Evolutionary conservation across 2,888 invertebrate species (phyloP).

Genomic region (Halictus ligatus): DNA sequence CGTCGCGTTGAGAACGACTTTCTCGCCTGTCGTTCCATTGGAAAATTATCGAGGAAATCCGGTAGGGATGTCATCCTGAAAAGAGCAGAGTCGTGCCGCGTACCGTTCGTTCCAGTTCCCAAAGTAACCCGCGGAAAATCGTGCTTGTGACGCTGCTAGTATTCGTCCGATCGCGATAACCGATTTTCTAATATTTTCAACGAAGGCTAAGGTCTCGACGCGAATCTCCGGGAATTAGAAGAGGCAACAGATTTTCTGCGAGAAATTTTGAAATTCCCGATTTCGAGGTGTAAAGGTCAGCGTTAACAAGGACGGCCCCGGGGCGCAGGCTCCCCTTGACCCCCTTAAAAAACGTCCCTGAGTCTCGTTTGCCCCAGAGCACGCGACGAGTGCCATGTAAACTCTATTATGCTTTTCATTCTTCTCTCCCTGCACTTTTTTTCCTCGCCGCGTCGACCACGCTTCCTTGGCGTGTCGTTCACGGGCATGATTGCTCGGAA

Average conservation of each 20-base stretch:
- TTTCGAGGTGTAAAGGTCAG: constrained; percentile 44
- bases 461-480: constrained; percentile 18
- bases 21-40: constrained; percentile 16
- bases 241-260: constrained; percentile 32
- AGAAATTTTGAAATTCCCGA: constrained; percentile 62
- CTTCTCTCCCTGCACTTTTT: constrained; percentile 36
- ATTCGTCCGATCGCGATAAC: neutral
- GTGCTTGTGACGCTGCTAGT: neutral
- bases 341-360: constrained; percentile 78
- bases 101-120: neutral
- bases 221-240: constrained; percentile 18
- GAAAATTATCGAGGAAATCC: constrained; percentile 15
- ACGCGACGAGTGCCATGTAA: constrained; percentile 61
- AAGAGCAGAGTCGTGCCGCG: neutral
- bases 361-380: constrained; percentile 65
- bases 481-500: constrained; percentile 1
- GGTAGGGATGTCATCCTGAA: neutral
- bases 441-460: constrained; percentile 30
- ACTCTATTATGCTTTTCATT: constrained; percentile 57
- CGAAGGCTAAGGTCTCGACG: neutral
- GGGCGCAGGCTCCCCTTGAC: constrained; percentile 78
- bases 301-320: constrained; percentile 72
- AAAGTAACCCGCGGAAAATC: neutral
- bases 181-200: neutral
- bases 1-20: constrained; percentile 22